Evolutionary conservation across 1,140 invertebrate genomes (phyloP).

Genomic region (Daktulosphaira vitifoliae): DNA sequence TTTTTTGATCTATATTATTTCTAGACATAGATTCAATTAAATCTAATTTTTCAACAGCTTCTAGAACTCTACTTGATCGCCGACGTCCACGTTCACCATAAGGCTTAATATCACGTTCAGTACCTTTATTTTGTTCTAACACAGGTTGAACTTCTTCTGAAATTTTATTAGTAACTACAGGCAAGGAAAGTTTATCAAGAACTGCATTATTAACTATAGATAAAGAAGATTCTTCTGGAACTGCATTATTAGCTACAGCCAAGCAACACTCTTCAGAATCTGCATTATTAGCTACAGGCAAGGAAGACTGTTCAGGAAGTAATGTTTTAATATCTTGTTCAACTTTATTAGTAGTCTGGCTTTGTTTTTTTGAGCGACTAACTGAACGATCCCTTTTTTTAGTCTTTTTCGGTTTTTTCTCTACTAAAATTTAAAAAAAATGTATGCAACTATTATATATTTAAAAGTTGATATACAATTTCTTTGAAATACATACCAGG

Average conservation of each 20-base stretch:
- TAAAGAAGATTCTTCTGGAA: slow-evolving; percentile 31
- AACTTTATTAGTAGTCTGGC: neutral
- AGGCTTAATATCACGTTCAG: neutral
- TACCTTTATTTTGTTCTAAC: neutral
- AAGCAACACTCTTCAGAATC: slow-evolving; percentile 9
- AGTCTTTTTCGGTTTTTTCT: slow-evolving; percentile 23
- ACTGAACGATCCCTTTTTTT: slow-evolving; percentile 30
- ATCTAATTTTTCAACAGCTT: slow-evolving; percentile 29
- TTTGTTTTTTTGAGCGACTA: slow-evolving; percentile 31
- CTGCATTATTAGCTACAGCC: slow-evolving; percentile 25
- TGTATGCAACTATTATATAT: too few relatives aligned
- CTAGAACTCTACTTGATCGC: slow-evolving; percentile 24
- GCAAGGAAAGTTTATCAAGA: slow-evolving; percentile 30
- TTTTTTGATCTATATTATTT: slow-evolving; percentile 16
- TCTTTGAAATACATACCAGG: slow-evolving; percentile 36
- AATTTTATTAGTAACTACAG: slow-evolving; percentile 24
- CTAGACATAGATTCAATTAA: slow-evolving; percentile 22
- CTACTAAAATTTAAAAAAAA: slow-evolving; percentile 20
- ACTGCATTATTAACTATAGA: slow-evolving; percentile 26
- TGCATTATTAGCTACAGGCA: slow-evolving; percentile 25
- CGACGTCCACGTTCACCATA: neutral
- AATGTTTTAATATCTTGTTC: too few relatives aligned
- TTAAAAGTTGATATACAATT: too few relatives aligned
- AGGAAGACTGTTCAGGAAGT: slow-evolving; percentile 34
- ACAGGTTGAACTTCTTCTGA: slow-evolving; percentile 1